Evolutionary conservation across 2,888 invertebrate species (phyloP).

Genomic region (Drosophila prolongata): DNA sequence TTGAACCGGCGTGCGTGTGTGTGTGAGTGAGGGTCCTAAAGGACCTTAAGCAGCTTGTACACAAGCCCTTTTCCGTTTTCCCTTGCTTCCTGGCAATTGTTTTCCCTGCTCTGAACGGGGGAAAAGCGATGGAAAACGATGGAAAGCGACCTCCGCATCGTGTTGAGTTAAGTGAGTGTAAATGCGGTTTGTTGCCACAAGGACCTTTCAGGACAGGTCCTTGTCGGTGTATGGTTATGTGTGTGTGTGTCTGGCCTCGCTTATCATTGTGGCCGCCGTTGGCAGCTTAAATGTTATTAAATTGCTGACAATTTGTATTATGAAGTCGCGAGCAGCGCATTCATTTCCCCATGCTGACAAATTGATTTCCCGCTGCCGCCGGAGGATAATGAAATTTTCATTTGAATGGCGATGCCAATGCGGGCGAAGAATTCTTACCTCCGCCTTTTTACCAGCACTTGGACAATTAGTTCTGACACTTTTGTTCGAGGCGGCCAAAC

Average conservation of each 20-base stretch:
- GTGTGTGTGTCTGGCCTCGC: slow-evolving; percentile 21
- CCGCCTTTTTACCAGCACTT: slow-evolving; percentile 23
- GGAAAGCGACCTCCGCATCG: slow-evolving; percentile 48
- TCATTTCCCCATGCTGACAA: slow-evolving; percentile 32
- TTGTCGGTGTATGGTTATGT: slow-evolving; percentile 4
- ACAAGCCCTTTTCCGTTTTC: slow-evolving; percentile 46
- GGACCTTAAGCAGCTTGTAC: slow-evolving; percentile 79
- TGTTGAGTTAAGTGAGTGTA: slow-evolving; percentile 75
- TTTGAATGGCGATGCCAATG: slow-evolving; percentile 38
- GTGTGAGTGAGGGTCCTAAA: slow-evolving; percentile 65
- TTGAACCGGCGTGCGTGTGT: slow-evolving; percentile 23
- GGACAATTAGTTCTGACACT: slow-evolving; percentile 57
- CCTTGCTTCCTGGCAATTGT: slow-evolving; percentile 60
- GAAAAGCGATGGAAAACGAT: slow-evolving; percentile 35
- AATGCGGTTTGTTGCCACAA: slow-evolving; percentile 65
- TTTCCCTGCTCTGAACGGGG: slow-evolving; percentile 50
- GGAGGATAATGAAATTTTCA: slow-evolving; percentile 58
- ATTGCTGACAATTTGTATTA: slow-evolving; percentile 77
- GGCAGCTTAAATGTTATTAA: slow-evolving; percentile 75
- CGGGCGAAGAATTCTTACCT: not conserved
- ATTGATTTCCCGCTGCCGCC: slow-evolving; percentile 43
- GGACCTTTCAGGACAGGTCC: slow-evolving; percentile 16
- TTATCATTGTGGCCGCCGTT: slow-evolving; percentile 45
- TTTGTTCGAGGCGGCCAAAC: slow-evolving; percentile 31
- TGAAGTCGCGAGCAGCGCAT: slow-evolving; percentile 33